phyloP scores from a whole-genome alignment of 2,888 invertebrate genomes.

The Ctena decussata region DNA sequence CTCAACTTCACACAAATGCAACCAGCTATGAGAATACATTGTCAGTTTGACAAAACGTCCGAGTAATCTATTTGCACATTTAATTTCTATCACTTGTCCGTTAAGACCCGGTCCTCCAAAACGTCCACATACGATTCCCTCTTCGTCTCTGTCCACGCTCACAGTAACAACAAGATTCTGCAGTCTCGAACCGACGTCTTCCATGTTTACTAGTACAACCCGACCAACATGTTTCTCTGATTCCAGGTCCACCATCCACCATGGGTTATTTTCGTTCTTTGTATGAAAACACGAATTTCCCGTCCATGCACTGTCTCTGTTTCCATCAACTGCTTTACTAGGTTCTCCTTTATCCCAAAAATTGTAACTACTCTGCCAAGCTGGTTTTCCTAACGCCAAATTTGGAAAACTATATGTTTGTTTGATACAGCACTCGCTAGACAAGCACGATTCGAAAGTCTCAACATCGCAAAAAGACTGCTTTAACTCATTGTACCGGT shows the following conservation, averaged over 20 bases:
- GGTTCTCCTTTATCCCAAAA: not conserved
- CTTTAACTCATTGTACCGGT: no score
- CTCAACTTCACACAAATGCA: no score
- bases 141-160: not conserved
- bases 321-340: not conserved
- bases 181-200: not conserved
- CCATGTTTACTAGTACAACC: not conserved
- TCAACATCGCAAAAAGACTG: no score
- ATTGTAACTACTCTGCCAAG: not conserved
- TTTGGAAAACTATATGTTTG: not conserved
- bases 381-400: not conserved
- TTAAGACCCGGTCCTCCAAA: not conserved
- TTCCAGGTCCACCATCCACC: not conserved
- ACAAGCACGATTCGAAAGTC: not conserved
- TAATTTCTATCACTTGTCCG: not conserved
- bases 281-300: not conserved
- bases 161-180: not conserved
- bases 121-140: not conserved
- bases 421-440: not conserved
- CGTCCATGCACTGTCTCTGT: not conserved
- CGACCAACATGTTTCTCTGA: not conserved
- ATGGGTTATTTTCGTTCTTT: not conserved
- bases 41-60: not conserved
- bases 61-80: not conserved
- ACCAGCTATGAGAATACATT: no score